Conservation (phyloP, 1,140 invertebrate genomes). For the Drosophila suzukii region DNA sequence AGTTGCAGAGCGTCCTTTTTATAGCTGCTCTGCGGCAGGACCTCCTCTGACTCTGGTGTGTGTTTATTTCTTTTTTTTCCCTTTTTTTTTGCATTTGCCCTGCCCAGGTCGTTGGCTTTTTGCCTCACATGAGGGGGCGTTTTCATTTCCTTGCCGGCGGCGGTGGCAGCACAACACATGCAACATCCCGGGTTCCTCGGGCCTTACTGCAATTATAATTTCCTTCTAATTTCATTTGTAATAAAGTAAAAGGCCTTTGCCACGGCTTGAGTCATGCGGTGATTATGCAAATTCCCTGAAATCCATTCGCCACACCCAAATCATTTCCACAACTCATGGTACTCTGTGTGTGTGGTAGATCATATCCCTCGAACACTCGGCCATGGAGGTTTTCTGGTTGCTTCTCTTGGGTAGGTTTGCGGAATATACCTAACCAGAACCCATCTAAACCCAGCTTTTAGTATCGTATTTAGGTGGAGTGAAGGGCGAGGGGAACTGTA, state of each 20-base stretch:
- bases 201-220: slow-evolving; percentile 61
- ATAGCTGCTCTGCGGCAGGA: slow-evolving; percentile 49
- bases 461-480: neutral
- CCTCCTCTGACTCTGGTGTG: slow-evolving; percentile 32
- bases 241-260: slow-evolving; percentile 56
- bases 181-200: slow-evolving; percentile 35
- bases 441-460: neutral
- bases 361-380: neutral
- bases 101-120: slow-evolving; percentile 77
- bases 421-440: neutral
- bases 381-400: slow-evolving; percentile 4
- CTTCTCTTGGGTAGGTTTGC: neutral
- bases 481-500: neutral
- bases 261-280: slow-evolving; percentile 21
- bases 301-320: slow-evolving; percentile 30
- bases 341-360: neutral
- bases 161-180: slow-evolving; percentile 18
- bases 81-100: neutral
- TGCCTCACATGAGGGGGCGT: slow-evolving; percentile 70
- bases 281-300: slow-evolving; percentile 28
- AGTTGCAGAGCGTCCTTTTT: slow-evolving; percentile 41
- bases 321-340: neutral
- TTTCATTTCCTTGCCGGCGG: slow-evolving; percentile 73
- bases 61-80: slow-evolving; percentile 55
- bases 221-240: slow-evolving; percentile 70